These are phyloP conservation scores for Mesochorus sp. DNA, from an alignment of 2,888 invertebrate genomes.

Conservation along the genomic window DNA sequence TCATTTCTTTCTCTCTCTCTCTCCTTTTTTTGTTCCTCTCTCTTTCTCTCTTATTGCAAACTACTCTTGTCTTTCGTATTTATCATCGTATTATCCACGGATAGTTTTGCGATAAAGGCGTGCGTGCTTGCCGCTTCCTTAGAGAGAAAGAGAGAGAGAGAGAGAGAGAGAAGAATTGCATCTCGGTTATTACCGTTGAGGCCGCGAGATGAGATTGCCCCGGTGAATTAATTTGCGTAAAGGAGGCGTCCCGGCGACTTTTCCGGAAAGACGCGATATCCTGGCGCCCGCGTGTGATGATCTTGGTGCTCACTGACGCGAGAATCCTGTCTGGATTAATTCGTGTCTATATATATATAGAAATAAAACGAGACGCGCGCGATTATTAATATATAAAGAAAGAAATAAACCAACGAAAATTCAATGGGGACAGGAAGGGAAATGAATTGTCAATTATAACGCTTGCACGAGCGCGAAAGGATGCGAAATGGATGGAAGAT, in stretches of 20 bases:
- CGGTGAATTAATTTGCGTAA: slow-evolving; percentile 42
- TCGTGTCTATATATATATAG: neutral
- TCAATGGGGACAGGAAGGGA: slow-evolving; percentile 32
- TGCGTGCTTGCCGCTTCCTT: slow-evolving; percentile 1
- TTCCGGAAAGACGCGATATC: slow-evolving; percentile 57
- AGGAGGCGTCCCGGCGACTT: slow-evolving; percentile 11
- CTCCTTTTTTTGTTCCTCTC: too few relatives aligned
- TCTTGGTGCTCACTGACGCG: slow-evolving; percentile 47
- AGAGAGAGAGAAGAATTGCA: slow-evolving; percentile 14
- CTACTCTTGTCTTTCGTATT: slow-evolving; percentile 22
- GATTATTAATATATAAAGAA: neutral
- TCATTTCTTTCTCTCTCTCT: slow-evolving; percentile 8
- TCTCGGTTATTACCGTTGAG: slow-evolving; percentile 32
- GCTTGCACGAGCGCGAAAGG: slow-evolving; percentile 6
- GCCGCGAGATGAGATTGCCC: slow-evolving; percentile 43
- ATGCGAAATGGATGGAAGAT: neutral
- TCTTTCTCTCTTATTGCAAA: too few relatives aligned
- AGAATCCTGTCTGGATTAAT: slow-evolving; percentile 38
- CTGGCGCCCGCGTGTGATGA: slow-evolving; percentile 51
- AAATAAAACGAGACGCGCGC: neutral
- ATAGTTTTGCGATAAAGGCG: slow-evolving; percentile 11
- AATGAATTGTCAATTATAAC: slow-evolving; percentile 53
- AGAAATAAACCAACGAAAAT: neutral
- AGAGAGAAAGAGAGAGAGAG: neutral
- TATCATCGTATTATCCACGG: slow-evolving; percentile 20